Percentiles rank a stretch among this genome's conserved stretches.
These are phyloP conservation scores for Hylaea fasciaria DNA, from an alignment of 2,888 invertebrate species.

Conservation along the genomic window DNA sequence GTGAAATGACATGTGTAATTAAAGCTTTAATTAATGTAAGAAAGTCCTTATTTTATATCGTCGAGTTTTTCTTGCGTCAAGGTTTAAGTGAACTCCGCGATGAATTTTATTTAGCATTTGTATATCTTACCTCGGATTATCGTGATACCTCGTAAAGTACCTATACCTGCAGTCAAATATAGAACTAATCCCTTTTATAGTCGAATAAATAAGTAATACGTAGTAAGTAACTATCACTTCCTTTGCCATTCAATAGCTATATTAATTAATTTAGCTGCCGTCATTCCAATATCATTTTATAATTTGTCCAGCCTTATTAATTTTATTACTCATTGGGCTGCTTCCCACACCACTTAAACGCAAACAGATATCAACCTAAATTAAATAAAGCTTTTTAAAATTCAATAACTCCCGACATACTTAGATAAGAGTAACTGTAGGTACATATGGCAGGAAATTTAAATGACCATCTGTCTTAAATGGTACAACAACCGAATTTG, in stretches of 20 bases:
- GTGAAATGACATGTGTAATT: conserved; percentile 18
- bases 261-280: too few species aligned
- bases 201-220: too few species aligned
- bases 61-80: background rate
- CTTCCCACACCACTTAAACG: conserved; percentile 11
- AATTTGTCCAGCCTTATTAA: too few species aligned
- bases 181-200: too few species aligned
- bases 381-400: conserved; percentile 22
- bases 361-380: conserved; percentile 8
- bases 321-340: background rate
- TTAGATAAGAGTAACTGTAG: too few species aligned
- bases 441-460: conserved; percentile 27
- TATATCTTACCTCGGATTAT: too few species aligned
- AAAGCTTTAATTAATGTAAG: conserved; percentile 4
- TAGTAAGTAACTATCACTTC: too few species aligned
- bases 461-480: conserved; percentile 22
- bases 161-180: too few species aligned
- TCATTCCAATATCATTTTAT: too few species aligned
- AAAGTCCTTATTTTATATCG: background rate
- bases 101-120: too few species aligned
- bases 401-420: conserved; percentile 31
- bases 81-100: background rate
- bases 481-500: conserved; percentile 27
- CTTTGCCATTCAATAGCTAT: too few species aligned
- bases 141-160: too few species aligned